phyloP scores from a whole-genome alignment of 1,140 invertebrate species.

The Chymomyza costata region DNA sequence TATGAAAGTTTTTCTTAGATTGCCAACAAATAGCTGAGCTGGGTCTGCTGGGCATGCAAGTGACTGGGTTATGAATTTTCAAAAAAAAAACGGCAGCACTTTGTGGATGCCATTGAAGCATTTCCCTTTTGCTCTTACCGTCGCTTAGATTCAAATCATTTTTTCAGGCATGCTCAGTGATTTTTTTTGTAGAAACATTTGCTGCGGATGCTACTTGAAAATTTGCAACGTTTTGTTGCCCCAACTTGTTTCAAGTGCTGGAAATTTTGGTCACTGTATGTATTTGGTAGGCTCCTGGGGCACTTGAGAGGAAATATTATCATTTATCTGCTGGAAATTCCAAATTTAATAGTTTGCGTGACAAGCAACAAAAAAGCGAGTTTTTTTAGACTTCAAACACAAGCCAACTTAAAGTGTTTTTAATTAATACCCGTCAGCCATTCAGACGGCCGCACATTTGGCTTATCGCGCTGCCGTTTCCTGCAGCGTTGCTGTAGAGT shows the following conservation, averaged over 20 bases:
- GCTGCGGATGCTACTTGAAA: slow-evolving; percentile 34
- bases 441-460: no score
- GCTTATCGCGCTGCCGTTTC: slow-evolving; percentile 27
- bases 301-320: slow-evolving; percentile 22
- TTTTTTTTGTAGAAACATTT: slow-evolving; percentile 50
- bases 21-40: slow-evolving; percentile 20
- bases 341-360: slow-evolving; percentile 41
- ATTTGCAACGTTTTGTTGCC: slow-evolving; percentile 21
- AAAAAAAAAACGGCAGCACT: slow-evolving; percentile 45
- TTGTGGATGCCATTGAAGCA: no score
- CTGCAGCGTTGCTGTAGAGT: no score
- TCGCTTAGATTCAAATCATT: slow-evolving; percentile 39
- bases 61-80: slow-evolving; percentile 27
- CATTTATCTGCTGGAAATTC: slow-evolving; percentile 43
- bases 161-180: slow-evolving; percentile 34
- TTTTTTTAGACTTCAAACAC: slow-evolving; percentile 1
- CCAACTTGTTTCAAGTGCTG: slow-evolving; percentile 19
- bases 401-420: slow-evolving; percentile 34
- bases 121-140: slow-evolving; percentile 21
- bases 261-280: slow-evolving; percentile 30
- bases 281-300: not conserved
- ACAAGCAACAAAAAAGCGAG: not conserved
- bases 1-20: slow-evolving; percentile 1
- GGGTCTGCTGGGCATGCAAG: slow-evolving; percentile 2
- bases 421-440: slow-evolving; percentile 44